phyloP scores from a whole-genome alignment of 2,113 vertebrate genomes.

The Stomatorhinus ivindoensis region DNA sequence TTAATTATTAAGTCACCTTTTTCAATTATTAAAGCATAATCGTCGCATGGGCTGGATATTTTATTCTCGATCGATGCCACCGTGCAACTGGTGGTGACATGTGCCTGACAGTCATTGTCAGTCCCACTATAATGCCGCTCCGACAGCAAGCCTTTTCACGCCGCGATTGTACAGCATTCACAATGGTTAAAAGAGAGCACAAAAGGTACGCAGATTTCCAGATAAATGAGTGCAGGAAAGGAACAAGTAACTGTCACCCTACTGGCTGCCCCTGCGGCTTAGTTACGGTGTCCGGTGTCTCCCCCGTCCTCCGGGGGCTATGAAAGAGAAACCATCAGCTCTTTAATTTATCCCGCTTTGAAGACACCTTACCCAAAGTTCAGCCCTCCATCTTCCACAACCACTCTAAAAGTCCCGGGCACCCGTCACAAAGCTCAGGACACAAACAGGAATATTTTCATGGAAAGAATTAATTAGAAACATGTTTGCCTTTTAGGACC shows the following conservation, averaged over 20 bases:
- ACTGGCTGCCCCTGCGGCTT: background rate
- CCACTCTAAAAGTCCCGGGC: background rate
- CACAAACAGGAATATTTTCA: background rate
- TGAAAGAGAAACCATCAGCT: background rate
- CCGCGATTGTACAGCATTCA: no score
- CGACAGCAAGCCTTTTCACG: background rate
- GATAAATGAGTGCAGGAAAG: background rate
- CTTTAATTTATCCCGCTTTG: background rate
- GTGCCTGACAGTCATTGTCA: background rate
- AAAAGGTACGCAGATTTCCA: background rate
- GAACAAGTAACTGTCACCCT: background rate
- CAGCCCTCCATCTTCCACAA: background rate
- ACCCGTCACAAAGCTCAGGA: background rate
- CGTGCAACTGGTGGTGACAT: background rate
- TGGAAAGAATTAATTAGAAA: background rate
- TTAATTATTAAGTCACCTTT: slow-evolving; percentile 4
- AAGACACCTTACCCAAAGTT: background rate
- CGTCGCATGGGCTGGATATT: background rate
- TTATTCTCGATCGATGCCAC: background rate
- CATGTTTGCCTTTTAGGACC: background rate
- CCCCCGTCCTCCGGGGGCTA: background rate
- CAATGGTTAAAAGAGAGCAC: background rate
- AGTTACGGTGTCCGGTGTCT: background rate
- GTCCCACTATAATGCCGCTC: background rate
- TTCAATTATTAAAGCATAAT: background rate